These are phyloP conservation scores for Parnassius smintheus DNA, from an alignment of 2,888 invertebrate species.

Conservation along the genomic window DNA sequence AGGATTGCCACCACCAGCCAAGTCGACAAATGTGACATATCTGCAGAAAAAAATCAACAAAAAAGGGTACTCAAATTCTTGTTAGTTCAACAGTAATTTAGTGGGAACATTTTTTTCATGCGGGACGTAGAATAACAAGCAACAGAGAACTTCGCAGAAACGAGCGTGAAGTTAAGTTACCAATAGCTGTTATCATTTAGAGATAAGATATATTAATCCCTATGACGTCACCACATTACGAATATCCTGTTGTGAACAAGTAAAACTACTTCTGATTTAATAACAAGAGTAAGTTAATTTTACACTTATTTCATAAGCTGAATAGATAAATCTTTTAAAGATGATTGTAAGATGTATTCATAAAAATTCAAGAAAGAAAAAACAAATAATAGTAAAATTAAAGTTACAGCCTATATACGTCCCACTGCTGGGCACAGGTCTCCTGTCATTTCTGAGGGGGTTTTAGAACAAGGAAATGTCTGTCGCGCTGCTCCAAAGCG, in stretches of 20 bases:
- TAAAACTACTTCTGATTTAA: conserved; percentile 1
- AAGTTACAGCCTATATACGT: too few relatives aligned
- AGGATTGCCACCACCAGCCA: too few relatives aligned
- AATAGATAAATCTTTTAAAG: too few relatives aligned
- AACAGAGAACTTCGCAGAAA: conserved; percentile 23
- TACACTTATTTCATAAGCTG: too few relatives aligned
- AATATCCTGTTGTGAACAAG: conserved; percentile 37
- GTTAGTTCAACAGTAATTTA: conserved; percentile 8
- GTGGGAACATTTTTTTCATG: conserved; percentile 3
- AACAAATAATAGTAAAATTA: too few relatives aligned
- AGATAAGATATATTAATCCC: conserved; percentile 63
- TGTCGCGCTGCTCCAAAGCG: too few relatives aligned
- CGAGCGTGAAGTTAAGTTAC: conserved; percentile 7
- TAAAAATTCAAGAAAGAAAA: too few relatives aligned
- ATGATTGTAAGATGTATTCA: too few relatives aligned
- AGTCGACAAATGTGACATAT: conserved; percentile 9
- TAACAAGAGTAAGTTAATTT: background rate
- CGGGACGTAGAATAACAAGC: conserved; percentile 12
- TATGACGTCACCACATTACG: conserved; percentile 47
- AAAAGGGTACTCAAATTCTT: conserved; percentile 8
- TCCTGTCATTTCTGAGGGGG: too few relatives aligned
- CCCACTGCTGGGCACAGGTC: too few relatives aligned
- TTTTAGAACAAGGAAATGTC: too few relatives aligned
- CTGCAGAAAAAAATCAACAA: conserved; percentile 4
- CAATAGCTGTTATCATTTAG: conserved; percentile 43